Base-by-base conservation (phyloP, 2,888 invertebrate species). In the Sepioteuthis lessoniana region DNA sequence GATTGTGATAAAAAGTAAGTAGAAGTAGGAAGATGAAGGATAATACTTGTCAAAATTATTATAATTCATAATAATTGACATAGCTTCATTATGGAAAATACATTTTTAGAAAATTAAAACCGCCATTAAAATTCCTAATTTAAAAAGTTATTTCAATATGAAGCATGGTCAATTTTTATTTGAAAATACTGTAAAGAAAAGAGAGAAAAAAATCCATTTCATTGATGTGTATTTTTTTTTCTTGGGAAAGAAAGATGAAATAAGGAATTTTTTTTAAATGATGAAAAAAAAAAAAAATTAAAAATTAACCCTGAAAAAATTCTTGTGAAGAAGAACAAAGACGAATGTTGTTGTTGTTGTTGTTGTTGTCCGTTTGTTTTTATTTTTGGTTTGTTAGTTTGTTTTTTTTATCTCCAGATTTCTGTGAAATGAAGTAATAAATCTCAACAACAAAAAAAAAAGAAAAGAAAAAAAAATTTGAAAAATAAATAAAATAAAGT, bases 301-400 rank as follows among this genome's bases (percentile, higher is more conserved):
- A 50, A 28, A 55, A 5, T 42, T 55, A 21, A 55, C 25, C 55
- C 47, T 47, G 47, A 47, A 47, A 19, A n/a, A 76, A n/a, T 76
- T 35, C 76, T 76, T n/a, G 10, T n/a, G 76, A 76, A 16, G n/a
- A 35, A 76, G 19, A n/a, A 13, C 16, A 55, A 55, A 28, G 55
- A 55, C 16, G 50, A 16, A 55, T 21, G 21, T 55, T 55, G 25
- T 55, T 76, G 76, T 76, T 76, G 76, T 76, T 76, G 76, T 76
- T 76, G 76, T 76, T 76, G 76, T 76, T 16, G 76, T 76, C 76
- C n/a, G n/a, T n/a, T 35, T 76, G 76, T 76, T 76, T 16, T 76
- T n/a, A 76, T n/a, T 76, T 76, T 76, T 76, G 76, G 76, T 76
- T 76, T 76, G 76, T 76, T 76, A 42, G 42, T 42, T n/a, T n/a